Evolutionary conservation across 2,797 vertebrate species (phyloP).

Genomic region (Loriculus beryllinus): DNA sequence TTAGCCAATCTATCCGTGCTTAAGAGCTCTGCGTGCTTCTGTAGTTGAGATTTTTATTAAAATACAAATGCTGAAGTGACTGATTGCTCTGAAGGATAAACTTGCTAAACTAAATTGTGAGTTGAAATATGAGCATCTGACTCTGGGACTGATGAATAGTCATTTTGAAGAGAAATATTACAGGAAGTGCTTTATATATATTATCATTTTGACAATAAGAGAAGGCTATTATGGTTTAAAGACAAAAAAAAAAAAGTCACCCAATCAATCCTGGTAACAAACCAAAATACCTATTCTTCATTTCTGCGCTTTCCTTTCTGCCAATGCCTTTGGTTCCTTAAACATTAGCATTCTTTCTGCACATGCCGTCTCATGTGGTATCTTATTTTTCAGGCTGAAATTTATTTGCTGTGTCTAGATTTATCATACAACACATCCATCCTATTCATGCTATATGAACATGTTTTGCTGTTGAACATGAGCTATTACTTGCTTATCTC

Average conservation of each 20-base stretch:
- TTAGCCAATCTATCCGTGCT: slow-evolving; percentile 24
- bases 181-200: slow-evolving; percentile 67
- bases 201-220: slow-evolving; percentile 65
- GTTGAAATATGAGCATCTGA: slow-evolving; percentile 58
- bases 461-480: slow-evolving; percentile 62
- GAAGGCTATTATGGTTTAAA: slow-evolving; percentile 65
- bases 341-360: slow-evolving; percentile 63
- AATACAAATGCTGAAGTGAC: slow-evolving; percentile 48
- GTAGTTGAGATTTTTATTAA: slow-evolving; percentile 33
- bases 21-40: not conserved
- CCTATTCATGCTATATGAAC: slow-evolving; percentile 65
- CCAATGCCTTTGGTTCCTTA: slow-evolving; percentile 16
- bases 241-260: slow-evolving; percentile 44
- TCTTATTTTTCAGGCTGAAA: slow-evolving; percentile 65
- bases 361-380: slow-evolving; percentile 45
- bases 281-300: slow-evolving; percentile 57
- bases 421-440: slow-evolving; percentile 64
- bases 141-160: slow-evolving; percentile 49
- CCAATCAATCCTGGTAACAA: slow-evolving; percentile 64
- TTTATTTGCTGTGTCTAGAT: slow-evolving; percentile 61
- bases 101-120: slow-evolving; percentile 62
- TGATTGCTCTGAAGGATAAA: slow-evolving; percentile 55
- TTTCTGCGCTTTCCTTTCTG: slow-evolving; percentile 7
- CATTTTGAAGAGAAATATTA: slow-evolving; percentile 63
- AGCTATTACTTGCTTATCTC: slow-evolving; percentile 66